Conservation (phyloP, 2,888 invertebrate species). For the Clusia tigrina region DNA sequence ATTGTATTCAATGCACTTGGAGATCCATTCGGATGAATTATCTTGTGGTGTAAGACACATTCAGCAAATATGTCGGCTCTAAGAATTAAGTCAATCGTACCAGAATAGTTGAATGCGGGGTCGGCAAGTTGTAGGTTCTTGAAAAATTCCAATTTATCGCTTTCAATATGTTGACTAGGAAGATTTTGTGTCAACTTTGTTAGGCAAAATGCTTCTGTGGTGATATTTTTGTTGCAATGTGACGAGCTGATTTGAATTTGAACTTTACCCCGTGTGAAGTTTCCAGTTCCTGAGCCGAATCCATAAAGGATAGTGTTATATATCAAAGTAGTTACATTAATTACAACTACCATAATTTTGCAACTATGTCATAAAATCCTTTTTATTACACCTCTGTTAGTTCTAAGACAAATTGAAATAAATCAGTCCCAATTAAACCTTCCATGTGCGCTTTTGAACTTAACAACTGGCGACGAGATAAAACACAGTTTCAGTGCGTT, state of each 20-base stretch:
- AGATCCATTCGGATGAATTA: slow-evolving; percentile 28
- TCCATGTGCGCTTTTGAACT: no score
- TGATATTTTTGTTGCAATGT: background rate
- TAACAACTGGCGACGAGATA: no score
- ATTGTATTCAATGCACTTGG: slow-evolving; percentile 27
- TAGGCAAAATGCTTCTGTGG: slow-evolving; percentile 24
- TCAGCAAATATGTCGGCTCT: slow-evolving; percentile 19
- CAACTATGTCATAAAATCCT: no score
- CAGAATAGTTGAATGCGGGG: background rate
- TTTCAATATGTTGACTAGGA: slow-evolving; percentile 12
- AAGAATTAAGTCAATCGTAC: slow-evolving; percentile 15
- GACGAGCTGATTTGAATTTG: slow-evolving; percentile 13
- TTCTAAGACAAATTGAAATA: no score
- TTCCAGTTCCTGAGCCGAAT: slow-evolving; percentile 19
- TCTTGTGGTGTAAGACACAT: slow-evolving; percentile 17
- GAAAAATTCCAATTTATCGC: slow-evolving; percentile 16
- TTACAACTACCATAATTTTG: no score
- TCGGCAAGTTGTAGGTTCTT: slow-evolving; percentile 22
- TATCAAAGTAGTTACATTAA: no score
- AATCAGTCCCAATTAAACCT: no score
- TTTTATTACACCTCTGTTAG: no score
- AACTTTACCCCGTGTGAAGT: slow-evolving; percentile 25
- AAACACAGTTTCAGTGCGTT: no score
- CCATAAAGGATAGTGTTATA: slow-evolving; percentile 27
- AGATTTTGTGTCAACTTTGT: slow-evolving; percentile 24